These are phyloP conservation scores for Psix sp. DNA, from an alignment of 1,140 invertebrate species.

Conservation along the genomic window DNA sequence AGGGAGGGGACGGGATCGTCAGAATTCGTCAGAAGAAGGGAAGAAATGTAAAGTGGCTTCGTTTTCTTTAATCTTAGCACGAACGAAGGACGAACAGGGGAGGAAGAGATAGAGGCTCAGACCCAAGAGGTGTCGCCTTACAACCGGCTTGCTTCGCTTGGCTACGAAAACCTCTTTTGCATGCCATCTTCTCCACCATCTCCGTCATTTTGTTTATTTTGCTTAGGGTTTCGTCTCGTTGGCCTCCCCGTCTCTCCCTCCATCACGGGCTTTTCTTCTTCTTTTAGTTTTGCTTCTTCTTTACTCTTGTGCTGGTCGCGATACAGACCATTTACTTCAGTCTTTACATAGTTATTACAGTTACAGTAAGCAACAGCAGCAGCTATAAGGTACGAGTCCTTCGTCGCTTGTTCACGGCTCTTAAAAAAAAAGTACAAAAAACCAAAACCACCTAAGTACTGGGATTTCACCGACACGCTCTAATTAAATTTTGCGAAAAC, in stretches of 20 bases:
- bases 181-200: slow-evolving; percentile 77
- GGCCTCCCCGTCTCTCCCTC: slow-evolving; percentile 41
- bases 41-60: slow-evolving; percentile 42
- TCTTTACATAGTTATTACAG: slow-evolving; percentile 76
- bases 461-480: slow-evolving; percentile 49
- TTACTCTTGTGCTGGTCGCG: slow-evolving; percentile 54
- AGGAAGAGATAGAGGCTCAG: slow-evolving; percentile 66
- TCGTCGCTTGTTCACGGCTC: slow-evolving; percentile 37
- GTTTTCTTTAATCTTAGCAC: slow-evolving; percentile 39
- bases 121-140: slow-evolving; percentile 76
- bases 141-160: slow-evolving; percentile 76
- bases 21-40: slow-evolving; percentile 20
- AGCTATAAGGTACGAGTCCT: slow-evolving; percentile 39
- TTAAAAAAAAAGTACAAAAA: slow-evolving; percentile 37
- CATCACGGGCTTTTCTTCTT: slow-evolving; percentile 24
- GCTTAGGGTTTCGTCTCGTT: slow-evolving; percentile 62
- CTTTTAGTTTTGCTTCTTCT: slow-evolving; percentile 35
- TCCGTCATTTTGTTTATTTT: slow-evolving; percentile 68
- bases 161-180: slow-evolving; percentile 75
- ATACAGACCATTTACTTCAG: slow-evolving; percentile 70
- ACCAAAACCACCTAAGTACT: slow-evolving; percentile 19
- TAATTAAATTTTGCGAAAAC: slow-evolving; percentile 68
- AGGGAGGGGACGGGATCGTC: background rate
- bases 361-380: slow-evolving; percentile 70
- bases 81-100: slow-evolving; percentile 36